These are phyloP conservation scores for Gerosis bhagava DNA, from an alignment of 2,888 invertebrate species.

Conservation along the genomic window DNA sequence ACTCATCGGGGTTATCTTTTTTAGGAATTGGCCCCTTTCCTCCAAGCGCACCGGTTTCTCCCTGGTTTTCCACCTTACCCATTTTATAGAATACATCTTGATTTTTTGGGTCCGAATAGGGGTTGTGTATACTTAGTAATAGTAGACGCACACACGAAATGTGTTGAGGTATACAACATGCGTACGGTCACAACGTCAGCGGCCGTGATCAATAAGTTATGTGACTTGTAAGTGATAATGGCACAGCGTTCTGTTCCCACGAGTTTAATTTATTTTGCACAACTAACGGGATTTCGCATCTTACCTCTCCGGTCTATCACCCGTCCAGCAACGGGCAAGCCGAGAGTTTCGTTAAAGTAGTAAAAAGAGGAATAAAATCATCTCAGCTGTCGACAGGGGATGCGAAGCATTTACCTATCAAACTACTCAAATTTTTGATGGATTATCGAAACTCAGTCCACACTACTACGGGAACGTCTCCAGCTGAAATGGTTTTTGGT, in stretches of 20 bases:
- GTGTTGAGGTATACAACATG: conserved; percentile 31
- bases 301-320: conserved; percentile 2
- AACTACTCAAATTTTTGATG: conserved; percentile 33
- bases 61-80: conserved; percentile 21
- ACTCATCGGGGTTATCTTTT: too few relatives aligned
- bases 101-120: conserved; percentile 32
- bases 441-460: conserved; percentile 35
- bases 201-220: conserved; percentile 1
- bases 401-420: conserved; percentile 10
- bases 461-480: conserved; percentile 27
- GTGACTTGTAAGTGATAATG: conserved; percentile 13
- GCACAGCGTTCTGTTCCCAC: conserved; percentile 9
- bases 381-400: conserved; percentile 21
- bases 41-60: too few relatives aligned
- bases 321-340: conserved; percentile 38
- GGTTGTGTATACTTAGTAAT: conserved; percentile 28
- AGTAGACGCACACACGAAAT: conserved; percentile 33
- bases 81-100: conserved; percentile 29
- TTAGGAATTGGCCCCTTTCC: too few relatives aligned
- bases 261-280: conserved; percentile 2
- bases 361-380: conserved; percentile 38
- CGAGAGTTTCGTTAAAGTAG: conserved; percentile 36
- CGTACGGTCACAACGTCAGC: not conserved
- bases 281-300: not conserved
- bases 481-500: conserved; percentile 29